These are phyloP conservation scores for Chrosomus eos DNA, from an alignment of 2,797 vertebrate genomes.

Conservation along the genomic window DNA sequence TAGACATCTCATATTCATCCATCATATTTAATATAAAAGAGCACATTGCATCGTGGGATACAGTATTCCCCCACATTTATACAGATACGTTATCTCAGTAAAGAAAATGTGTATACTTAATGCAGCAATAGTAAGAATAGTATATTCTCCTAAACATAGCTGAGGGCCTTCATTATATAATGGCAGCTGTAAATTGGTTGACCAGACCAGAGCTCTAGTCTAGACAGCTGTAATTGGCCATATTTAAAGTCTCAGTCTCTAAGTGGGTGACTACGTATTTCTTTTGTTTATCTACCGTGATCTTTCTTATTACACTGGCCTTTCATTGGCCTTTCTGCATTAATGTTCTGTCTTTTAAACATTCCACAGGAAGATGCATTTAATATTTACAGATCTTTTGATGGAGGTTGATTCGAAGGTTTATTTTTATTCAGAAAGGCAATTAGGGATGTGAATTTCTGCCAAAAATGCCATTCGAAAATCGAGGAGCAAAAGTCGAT, in stretches of 20 bases:
- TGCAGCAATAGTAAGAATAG: neutral
- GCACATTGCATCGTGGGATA: neutral
- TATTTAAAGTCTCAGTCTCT: neutral
- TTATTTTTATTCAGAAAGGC: neutral
- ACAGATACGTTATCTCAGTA: neutral
- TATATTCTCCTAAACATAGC: neutral
- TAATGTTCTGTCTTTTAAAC: neutral
- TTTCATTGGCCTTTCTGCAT: neutral
- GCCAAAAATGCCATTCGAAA: no score
- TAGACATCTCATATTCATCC: neutral
- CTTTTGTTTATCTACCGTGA: neutral
- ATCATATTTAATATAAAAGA: neutral
- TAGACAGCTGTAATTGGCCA: neutral
- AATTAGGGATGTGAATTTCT: no score
- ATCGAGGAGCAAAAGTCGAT: no score
- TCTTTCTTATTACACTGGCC: neutral
- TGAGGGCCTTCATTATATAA: neutral
- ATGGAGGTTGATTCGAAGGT: neutral
- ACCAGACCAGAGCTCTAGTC: neutral
- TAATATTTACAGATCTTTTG: conserved; percentile 10
- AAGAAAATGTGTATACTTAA: neutral
- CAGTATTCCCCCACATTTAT: neutral
- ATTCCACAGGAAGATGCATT: neutral
- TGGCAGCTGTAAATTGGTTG: neutral
- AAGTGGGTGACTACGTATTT: neutral